A percentile compares a stretch with the other conserved stretches of the same genome.
These are phyloP conservation scores for Cryptophagus acutangulus DNA, from an alignment of 2,888 invertebrate genomes.

Conservation along the genomic window DNA sequence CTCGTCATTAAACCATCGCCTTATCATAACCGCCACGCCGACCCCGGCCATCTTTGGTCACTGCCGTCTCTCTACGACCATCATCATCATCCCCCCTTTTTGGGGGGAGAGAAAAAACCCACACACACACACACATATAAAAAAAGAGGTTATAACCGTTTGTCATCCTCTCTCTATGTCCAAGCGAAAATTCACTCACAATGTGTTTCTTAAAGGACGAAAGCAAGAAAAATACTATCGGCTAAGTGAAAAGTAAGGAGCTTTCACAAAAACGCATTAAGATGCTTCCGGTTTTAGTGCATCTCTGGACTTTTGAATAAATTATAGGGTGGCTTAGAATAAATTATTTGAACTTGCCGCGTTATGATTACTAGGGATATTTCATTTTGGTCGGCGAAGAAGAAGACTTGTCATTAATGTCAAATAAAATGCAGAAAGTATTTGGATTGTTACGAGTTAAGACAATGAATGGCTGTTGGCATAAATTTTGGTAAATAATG, in stretches of 20 bases:
- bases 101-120: constrained; percentile 14
- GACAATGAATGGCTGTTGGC: no score
- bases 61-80: constrained; percentile 27
- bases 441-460: no score
- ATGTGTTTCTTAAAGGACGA: constrained; percentile 4
- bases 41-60: constrained; percentile 49
- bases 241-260: constrained; percentile 5
- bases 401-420: no score
- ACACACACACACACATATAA: background rate
- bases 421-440: no score
- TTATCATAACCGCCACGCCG: constrained; percentile 53
- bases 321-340: no score
- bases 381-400: no score
- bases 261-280: constrained; percentile 5
- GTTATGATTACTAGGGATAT: no score
- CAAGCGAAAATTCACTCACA: constrained; percentile 1
- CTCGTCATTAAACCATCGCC: constrained; percentile 55
- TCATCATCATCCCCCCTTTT: constrained; percentile 25
- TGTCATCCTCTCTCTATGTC: constrained; percentile 19
- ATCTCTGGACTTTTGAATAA: no score
- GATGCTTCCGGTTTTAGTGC: background rate
- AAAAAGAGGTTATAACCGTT: constrained; percentile 25
- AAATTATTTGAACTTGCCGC: no score
- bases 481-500: no score
- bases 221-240: constrained; percentile 8